Evolutionary conservation across 2,797 vertebrate species (phyloP), one percentile per base, ranked within the genome.

Genomic region (Saxicola maurus): DNA sequence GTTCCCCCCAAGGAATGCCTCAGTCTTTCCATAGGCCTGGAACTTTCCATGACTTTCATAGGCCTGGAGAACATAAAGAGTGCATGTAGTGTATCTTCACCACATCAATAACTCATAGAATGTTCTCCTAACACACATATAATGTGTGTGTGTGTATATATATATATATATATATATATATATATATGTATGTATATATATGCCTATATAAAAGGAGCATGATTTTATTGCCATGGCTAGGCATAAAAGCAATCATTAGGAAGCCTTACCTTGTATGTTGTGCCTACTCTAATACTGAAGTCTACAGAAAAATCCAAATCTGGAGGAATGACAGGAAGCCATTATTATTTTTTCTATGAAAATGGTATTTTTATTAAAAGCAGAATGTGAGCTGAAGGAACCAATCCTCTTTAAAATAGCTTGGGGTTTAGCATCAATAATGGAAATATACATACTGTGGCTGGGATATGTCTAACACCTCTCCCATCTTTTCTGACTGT

Each of bases 331-430:
- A 80, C 83, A 79, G 80, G 55, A 95, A 89, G 76, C 28, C 90
- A 72, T 93, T 92, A 89, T 92, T 91, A 79, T 60, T 86, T 90
- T 91, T 92, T 78, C 86, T 78, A 5, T 61, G 78, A 94, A 95
- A 94, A 94, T n/a, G 7, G 10, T 82, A 38, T 72, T 94, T 96
- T 95, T 93, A 96, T 94, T 94, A 88, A 94, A 94, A 96, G 42
- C 95, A 96, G 92, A 90, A 96, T 51, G 91, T 86, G 61, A 93
- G 40, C 12, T 84, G 51, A 90, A 89, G 57, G 81, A 68, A 92
- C 51, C 67, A 84, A 23, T 48, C 59, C 52, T 92, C 82, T 95
- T 91, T 86, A 91, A 95, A 94, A 91, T 48, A 87, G 68, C 67
- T 78, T 82, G 35, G 51, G 21, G 1, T 77, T 93, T 92, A 87